phyloP scores from a whole-genome alignment of 2,888 invertebrate species.

The Mongoloraphidia duomilia region DNA sequence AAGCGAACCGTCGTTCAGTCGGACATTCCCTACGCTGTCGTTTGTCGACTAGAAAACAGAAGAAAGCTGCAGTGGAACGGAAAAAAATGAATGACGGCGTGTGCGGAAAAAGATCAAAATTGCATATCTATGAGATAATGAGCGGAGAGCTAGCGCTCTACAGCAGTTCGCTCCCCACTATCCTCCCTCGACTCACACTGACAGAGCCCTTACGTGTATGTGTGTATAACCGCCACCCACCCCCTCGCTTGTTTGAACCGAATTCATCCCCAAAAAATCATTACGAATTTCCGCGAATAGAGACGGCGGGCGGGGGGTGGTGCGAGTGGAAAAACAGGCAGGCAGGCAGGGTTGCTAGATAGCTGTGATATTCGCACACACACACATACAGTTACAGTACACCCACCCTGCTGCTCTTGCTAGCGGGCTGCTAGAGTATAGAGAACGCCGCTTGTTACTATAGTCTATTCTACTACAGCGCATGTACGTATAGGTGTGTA shows the following conservation, averaged over 20 bases:
- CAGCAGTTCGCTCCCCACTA: constrained; percentile 8
- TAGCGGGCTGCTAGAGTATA: constrained; percentile 13
- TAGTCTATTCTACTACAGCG: constrained; percentile 12
- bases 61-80: neutral
- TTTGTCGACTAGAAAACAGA: neutral
- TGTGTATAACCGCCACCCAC: constrained; percentile 25
- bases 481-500: constrained; percentile 6
- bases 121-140: constrained; percentile 53
- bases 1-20: neutral
- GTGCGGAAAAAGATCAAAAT: constrained; percentile 40
- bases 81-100: neutral
- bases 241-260: constrained; percentile 21
- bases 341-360: constrained; percentile 1
- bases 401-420: constrained; percentile 14
- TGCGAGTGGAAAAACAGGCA: constrained; percentile 7
- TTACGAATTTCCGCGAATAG: constrained; percentile 57
- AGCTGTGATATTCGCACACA: constrained; percentile 15
- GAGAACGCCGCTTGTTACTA: constrained; percentile 8
- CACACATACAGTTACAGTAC: constrained; percentile 3
- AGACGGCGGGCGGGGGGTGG: constrained; percentile 49
- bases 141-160: constrained; percentile 21
- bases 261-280: constrained; percentile 78
- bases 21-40: neutral
- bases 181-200: constrained; percentile 27
- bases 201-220: constrained; percentile 22